Conservation (phyloP, 2,888 invertebrate species). For the Pterostichus niger region DNA sequence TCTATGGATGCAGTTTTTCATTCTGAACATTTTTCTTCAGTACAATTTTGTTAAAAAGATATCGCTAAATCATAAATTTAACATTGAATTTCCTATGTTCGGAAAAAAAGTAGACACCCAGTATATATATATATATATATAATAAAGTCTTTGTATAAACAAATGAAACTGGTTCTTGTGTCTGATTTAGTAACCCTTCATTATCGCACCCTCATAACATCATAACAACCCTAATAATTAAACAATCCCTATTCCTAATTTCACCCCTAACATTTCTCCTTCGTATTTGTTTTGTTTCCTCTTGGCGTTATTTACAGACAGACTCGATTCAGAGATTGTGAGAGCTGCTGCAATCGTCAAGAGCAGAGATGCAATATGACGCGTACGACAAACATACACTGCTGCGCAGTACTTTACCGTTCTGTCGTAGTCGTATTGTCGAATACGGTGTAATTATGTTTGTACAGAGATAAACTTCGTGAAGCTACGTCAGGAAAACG, state of each 20-base stretch:
- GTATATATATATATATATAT: no score
- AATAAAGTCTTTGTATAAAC: no score
- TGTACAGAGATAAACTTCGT: slow-evolving; percentile 32
- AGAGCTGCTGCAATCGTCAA: neutral
- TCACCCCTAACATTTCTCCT: neutral
- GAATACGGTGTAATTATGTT: slow-evolving; percentile 41
- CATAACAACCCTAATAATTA: neutral
- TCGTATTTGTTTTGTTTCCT: neutral
- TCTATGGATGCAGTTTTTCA: no score
- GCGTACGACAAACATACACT: slow-evolving; percentile 29
- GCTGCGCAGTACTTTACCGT: neutral
- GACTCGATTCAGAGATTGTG: neutral
- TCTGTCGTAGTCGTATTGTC: slow-evolving; percentile 10
- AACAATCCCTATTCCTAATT: neutral
- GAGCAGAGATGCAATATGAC: slow-evolving; percentile 32
- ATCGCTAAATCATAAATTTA: no score
- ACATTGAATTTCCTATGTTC: no score
- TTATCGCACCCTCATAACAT: neutral
- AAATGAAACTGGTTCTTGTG: no score
- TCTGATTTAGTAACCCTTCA: neutral
- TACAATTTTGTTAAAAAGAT: no score
- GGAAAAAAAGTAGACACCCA: no score
- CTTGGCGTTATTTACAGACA: neutral
- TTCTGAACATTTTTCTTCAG: no score
- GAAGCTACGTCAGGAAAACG: slow-evolving; percentile 5